Conservation (phyloP, 2,888 invertebrate genomes). For the Drosophila barbarae region DNA sequence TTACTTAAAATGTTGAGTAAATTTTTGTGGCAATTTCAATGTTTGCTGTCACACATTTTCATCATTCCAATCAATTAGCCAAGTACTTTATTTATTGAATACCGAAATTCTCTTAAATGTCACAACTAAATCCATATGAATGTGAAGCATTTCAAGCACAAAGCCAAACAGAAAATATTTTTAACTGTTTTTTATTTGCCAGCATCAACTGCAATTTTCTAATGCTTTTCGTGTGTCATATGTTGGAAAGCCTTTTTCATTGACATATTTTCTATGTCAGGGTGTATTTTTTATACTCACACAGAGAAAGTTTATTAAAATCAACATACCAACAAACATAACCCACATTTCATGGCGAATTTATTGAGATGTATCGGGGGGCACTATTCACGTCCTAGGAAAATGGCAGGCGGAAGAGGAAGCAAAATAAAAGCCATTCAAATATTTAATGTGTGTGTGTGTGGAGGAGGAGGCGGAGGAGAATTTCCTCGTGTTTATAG, state of each 20-base stretch:
- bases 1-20: background rate
- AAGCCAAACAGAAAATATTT: constrained; percentile 29
- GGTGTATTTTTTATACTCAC: constrained; percentile 17
- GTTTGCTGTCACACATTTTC: background rate
- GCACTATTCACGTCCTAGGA: constrained; percentile 15
- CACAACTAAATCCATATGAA: constrained; percentile 51
- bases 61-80: constrained; percentile 20
- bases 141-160: constrained; percentile 33
- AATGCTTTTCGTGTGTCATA: constrained; percentile 37
- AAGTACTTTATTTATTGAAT: constrained; percentile 31
- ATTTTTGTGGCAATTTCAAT: background rate
- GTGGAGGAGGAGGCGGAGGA: background rate
- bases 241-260: constrained; percentile 26
- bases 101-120: constrained; percentile 13
- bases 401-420: constrained; percentile 22
- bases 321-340: constrained; percentile 38
- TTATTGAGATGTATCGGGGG: constrained; percentile 40
- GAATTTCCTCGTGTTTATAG: constrained; percentile 8
- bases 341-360: constrained; percentile 30
- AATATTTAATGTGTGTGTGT: constrained; percentile 25
- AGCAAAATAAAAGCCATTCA: constrained; percentile 33
- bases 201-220: constrained; percentile 40
- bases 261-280: constrained; percentile 40
- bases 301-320: constrained; percentile 46
- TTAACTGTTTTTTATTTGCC: constrained; percentile 3